phyloP scores from a whole-genome alignment of 2,797 vertebrate genomes.

The Mormyrus proboscirostris region DNA sequence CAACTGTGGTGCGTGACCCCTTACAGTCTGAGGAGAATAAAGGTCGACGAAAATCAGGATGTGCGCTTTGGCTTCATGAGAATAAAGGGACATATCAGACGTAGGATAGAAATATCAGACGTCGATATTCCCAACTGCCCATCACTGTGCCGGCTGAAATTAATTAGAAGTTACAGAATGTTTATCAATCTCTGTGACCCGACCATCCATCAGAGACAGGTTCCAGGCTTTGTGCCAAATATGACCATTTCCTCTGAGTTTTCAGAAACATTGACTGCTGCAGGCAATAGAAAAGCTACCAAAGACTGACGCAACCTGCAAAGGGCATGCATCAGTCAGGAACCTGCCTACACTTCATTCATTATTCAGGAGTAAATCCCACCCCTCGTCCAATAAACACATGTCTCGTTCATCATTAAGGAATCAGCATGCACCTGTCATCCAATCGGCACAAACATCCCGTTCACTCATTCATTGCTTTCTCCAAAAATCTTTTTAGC shows the following conservation, averaged over 20 bases:
- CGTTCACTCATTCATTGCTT: neutral
- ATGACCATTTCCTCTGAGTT: neutral
- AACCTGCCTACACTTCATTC: neutral
- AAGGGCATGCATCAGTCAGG: neutral
- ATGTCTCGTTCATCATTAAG: neutral
- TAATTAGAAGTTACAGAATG: neutral
- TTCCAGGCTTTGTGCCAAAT: neutral
- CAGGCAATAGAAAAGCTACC: neutral
- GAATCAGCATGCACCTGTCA: neutral
- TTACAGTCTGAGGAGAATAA: neutral
- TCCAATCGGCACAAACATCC: neutral
- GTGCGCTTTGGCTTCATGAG: neutral
- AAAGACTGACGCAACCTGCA: neutral
- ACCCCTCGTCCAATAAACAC: neutral
- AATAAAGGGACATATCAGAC: neutral
- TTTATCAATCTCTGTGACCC: neutral
- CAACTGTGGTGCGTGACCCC: neutral
- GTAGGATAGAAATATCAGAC: neutral
- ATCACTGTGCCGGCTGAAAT: neutral
- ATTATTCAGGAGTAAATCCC: neutral
- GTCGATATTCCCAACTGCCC: neutral
- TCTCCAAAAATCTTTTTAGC: neutral
- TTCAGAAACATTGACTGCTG: neutral
- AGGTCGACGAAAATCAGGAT: neutral
- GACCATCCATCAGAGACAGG: neutral